phyloP scores from a whole-genome alignment of 2,113 vertebrate genomes.

The Dolichallabes microphthalmus region DNA sequence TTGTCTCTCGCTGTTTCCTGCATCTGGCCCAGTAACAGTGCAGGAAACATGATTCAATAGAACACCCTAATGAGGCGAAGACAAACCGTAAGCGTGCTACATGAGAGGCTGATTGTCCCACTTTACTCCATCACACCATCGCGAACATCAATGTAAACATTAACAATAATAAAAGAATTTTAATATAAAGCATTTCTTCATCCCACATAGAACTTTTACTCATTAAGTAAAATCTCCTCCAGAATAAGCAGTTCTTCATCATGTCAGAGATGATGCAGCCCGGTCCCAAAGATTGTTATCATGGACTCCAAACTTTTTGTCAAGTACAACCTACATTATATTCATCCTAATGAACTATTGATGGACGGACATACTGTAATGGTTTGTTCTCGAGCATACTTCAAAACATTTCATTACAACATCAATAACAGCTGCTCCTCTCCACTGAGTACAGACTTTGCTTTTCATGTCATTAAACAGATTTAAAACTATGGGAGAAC shows the following conservation, averaged over 20 bases:
- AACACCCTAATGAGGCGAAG: slow-evolving; percentile 24
- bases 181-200: background rate
- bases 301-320: background rate
- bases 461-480: background rate
- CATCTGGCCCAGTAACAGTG: background rate
- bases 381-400: background rate
- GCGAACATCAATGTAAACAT: background rate
- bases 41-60: slow-evolving; percentile 41
- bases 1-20: slow-evolving; percentile 38
- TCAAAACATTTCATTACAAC: background rate
- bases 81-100: slow-evolving; percentile 2
- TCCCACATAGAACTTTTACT: too few relatives aligned
- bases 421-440: background rate
- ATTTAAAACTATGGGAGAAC: background rate
- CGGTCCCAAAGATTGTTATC: background rate
- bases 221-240: too few relatives aligned
- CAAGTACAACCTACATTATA: background rate
- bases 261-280: background rate
- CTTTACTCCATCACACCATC: background rate
- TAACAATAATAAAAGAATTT: background rate
- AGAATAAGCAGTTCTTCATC: background rate
- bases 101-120: background rate
- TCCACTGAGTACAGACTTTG: background rate
- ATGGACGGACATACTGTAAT: background rate
- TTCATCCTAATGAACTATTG: background rate